Conservation (phyloP, 2,888 invertebrate species). For the Nomada flava region DNA sequence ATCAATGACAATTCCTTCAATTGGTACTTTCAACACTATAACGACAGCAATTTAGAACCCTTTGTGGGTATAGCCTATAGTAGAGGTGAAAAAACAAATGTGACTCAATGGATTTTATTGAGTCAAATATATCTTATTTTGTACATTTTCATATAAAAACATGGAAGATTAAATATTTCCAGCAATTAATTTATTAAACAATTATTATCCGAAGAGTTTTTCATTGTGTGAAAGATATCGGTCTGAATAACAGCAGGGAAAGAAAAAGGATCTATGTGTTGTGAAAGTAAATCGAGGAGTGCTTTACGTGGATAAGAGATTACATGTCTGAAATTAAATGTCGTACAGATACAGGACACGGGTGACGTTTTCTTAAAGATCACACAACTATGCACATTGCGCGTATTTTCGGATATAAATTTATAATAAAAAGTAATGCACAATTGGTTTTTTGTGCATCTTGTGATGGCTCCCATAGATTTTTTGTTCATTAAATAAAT, state of each 20-base stretch:
- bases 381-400: conserved; percentile 9
- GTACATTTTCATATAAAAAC: conserved; percentile 43
- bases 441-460: conserved; percentile 8
- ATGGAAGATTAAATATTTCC: conserved; percentile 20
- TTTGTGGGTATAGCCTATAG: conserved; percentile 82
- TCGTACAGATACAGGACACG: conserved; percentile 40
- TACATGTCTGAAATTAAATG: conserved; percentile 34
- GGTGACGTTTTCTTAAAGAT: conserved; percentile 17
- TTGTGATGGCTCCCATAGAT: conserved; percentile 1
- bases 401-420: conserved; percentile 9
- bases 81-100: conserved; percentile 25
- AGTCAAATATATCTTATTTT: conserved; percentile 54
- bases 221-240: conserved; percentile 5
- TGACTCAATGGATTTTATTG: conserved; percentile 54
- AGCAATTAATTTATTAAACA: conserved; percentile 26
- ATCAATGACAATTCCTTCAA: conserved; percentile 87
- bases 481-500: conserved; percentile 24
- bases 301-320: conserved; percentile 27
- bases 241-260: not conserved
- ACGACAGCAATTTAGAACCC: conserved; percentile 87
- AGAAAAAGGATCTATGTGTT: conserved; percentile 2
- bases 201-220: not conserved
- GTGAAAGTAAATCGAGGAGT: conserved; percentile 6
- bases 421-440: conserved; percentile 24
- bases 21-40: conserved; percentile 96